Evolutionary conservation across 2,797 vertebrate species (phyloP).

Genomic region (Xerus rutilus): DNA sequence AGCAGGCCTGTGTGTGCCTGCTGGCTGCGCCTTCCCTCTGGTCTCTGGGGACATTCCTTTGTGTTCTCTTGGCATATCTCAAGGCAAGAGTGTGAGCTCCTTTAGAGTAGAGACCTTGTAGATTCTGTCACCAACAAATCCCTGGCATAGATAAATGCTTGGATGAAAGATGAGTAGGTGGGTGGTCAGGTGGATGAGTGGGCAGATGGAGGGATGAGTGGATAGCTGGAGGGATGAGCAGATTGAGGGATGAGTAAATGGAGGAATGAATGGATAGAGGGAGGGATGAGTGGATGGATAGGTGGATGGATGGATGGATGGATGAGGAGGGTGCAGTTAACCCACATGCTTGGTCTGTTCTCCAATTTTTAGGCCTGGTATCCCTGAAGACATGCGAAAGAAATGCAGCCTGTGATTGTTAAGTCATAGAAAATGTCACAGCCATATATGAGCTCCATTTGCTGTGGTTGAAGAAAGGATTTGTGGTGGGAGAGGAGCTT

Average conservation of each 20-base stretch:
- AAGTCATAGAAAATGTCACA: neutral
- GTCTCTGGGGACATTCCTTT: fast-evolving
- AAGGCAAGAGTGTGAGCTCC: too few relatives aligned
- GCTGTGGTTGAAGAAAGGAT: neutral
- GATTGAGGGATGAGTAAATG: neutral
- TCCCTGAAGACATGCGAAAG: too few relatives aligned
- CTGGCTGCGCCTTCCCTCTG: fast-evolving
- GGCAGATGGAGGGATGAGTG: too few relatives aligned
- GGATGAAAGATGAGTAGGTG: neutral
- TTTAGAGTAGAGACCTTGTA: neutral
- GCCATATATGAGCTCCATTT: neutral
- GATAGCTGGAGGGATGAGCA: neutral
- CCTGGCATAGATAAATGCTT: neutral
- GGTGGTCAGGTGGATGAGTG: too few relatives aligned
- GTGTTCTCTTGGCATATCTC: neutral
- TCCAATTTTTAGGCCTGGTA: neutral
- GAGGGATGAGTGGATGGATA: too few relatives aligned
- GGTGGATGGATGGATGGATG: too few relatives aligned
- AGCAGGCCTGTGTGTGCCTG: fast-evolving
- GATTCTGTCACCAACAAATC: neutral
- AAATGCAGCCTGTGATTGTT: neutral
- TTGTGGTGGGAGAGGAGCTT: neutral
- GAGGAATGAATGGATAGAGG: neutral
- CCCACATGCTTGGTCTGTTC: fast-evolving
- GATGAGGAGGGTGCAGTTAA: neutral